Evolutionary conservation across 2,888 invertebrate genomes (phyloP), one percentile per base, ranked within the genome.

Genomic region (Eumerus sabulonum): DNA sequence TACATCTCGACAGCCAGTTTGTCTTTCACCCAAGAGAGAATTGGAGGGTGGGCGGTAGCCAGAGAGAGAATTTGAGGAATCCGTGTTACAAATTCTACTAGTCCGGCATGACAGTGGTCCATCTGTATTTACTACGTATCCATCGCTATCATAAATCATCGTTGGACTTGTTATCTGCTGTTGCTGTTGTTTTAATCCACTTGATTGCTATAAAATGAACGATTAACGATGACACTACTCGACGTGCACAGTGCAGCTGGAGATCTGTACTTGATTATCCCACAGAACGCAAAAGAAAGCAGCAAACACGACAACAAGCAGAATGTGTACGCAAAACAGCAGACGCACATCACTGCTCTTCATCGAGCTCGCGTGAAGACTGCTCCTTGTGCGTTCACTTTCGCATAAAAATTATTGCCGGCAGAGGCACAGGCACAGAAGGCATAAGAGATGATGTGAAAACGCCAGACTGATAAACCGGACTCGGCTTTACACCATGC

Each of bases 161-260:
- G 70, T 71, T 53, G 70, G 35, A 36, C 38, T 42, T 16, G 56
- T 71, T 71, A 71, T 48, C 54, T 17, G 27, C 7, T 27, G 27
- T 27, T 7, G 2, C 27, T 27, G 27, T 27, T 50, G 16, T 53
- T 73, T 62, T 67, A 40, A 67, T 67, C 48, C 53, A 27, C 54
- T 48, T 60, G 70, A 76, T 66, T 72, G 40, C 66, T 59, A 57
- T 54, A 60, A 73, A 68, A 73, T 73, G 62, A 60, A 48, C 63
- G 68, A 79, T 79, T 79, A 79, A 68, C 59, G 38, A 16, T 42
- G 57, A 73, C 54, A 73, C 63, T 53, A n/a, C 9, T 50, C 36
- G 35, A 38, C 51, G 45, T 40, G 38, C 36, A 16, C 38, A 16
- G 17, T n/a, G 38, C 18, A 45, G 14, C 57, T 38, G 51, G 19